Percentiles rank a stretch among this genome's conserved stretches.
Evolutionary conservation across 2,888 invertebrate genomes (phyloP).

Genomic region (Noctua janthina): DNA sequence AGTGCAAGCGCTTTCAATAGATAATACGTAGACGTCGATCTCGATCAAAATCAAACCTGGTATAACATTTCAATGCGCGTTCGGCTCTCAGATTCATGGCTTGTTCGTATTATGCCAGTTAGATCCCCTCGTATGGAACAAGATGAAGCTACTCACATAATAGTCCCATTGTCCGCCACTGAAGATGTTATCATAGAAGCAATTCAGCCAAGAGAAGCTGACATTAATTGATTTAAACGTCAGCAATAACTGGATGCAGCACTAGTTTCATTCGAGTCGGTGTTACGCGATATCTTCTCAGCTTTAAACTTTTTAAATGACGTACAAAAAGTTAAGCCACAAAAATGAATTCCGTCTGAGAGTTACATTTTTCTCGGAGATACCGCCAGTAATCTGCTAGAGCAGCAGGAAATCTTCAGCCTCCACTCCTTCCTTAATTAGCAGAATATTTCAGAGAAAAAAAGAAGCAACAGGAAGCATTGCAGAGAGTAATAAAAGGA

Average conservation of each 20-base stretch:
- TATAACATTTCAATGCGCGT: slow-evolving; percentile 82
- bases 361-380: slow-evolving; percentile 84
- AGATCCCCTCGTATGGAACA: slow-evolving; percentile 73
- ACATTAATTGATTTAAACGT: slow-evolving; percentile 77
- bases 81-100: slow-evolving; percentile 76
- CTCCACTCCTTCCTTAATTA: slow-evolving; percentile 88
- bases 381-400: slow-evolving; percentile 85
- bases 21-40: slow-evolving; percentile 73
- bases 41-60: slow-evolving; percentile 78
- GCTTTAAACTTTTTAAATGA: slow-evolving; percentile 72
- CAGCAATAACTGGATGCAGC: slow-evolving; percentile 50
- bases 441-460: slow-evolving; percentile 87
- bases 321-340: slow-evolving; percentile 78
- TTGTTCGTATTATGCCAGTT: slow-evolving; percentile 77
- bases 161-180: slow-evolving; percentile 81
- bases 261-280: slow-evolving; percentile 51
- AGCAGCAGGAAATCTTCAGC: slow-evolving; percentile 87
- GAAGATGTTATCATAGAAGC: slow-evolving; percentile 81
- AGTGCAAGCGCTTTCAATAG: slow-evolving; percentile 74
- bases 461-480: slow-evolving; percentile 84
- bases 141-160: slow-evolving; percentile 82
- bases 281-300: slow-evolving; percentile 60
- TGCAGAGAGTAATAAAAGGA: slow-evolving; percentile 83
- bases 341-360: slow-evolving; percentile 79
- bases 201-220: slow-evolving; percentile 74